Conservation (phyloP, 2,113 vertebrate species). For the Agelaius tricolor region DNA sequence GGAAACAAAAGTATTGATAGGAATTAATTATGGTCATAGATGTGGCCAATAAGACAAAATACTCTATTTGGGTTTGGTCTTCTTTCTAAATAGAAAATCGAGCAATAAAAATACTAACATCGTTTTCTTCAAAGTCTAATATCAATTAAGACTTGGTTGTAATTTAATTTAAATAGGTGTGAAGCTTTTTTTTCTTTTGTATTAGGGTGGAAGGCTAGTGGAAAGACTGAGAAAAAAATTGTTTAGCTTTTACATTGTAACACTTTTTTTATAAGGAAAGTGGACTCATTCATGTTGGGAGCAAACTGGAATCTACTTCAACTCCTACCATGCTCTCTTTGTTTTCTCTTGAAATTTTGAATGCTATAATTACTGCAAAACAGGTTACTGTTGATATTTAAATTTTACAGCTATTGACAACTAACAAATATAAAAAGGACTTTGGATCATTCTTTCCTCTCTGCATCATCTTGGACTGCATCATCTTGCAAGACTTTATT, state of each 20-base stretch:
- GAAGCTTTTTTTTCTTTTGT: not conserved
- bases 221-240: not conserved
- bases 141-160: not conserved
- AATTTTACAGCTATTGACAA: not conserved
- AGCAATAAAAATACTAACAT: not conserved
- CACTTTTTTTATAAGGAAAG: not conserved
- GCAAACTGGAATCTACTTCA: not conserved
- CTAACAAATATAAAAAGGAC: not conserved
- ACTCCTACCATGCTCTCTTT: not conserved
- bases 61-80: not conserved
- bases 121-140: not conserved
- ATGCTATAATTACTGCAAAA: not conserved
- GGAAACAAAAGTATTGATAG: not conserved
- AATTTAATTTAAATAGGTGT: not conserved
- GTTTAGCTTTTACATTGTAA: rapidly evolving
- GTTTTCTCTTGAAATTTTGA: not conserved
- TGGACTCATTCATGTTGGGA: not conserved
- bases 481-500: not conserved
- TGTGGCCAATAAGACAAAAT: not conserved
- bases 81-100: not conserved
- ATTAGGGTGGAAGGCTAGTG: not conserved
- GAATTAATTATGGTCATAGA: not conserved
- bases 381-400: not conserved
- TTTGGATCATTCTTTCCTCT: not conserved
- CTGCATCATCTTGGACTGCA: not conserved